A percentile compares a stretch with the other conserved stretches of the same genome.
phyloP scores from a whole-genome alignment of 2,888 invertebrate genomes.

The Polydrusus cervinus region DNA sequence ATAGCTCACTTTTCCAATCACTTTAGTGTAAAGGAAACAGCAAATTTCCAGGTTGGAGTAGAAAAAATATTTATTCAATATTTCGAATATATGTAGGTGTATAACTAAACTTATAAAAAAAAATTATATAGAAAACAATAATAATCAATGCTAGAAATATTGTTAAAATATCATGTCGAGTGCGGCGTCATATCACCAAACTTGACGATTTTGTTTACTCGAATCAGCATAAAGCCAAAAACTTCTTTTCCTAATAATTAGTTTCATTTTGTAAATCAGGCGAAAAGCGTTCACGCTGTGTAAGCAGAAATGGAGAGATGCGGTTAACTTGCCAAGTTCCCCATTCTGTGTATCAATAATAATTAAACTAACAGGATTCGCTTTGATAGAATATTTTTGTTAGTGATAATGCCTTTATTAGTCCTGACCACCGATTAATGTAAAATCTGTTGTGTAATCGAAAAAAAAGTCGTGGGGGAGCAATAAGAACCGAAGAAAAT shows the following conservation, averaged over 20 bases:
- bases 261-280: slow-evolving; percentile 12
- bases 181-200: slow-evolving; percentile 13
- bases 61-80: too few species aligned
- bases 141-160: not conserved
- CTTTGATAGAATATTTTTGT: too few species aligned
- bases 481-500: too few species aligned
- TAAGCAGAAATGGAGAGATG: slow-evolving; percentile 23
- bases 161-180: not conserved
- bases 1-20: too few species aligned
- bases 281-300: slow-evolving; percentile 14
- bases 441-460: too few species aligned
- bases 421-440: too few species aligned
- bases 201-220: slow-evolving; percentile 22
- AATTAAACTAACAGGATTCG: slow-evolving; percentile 22
- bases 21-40: too few species aligned
- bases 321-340: slow-evolving; percentile 36
- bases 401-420: too few species aligned
- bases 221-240: slow-evolving; percentile 20
- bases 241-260: slow-evolving; percentile 8
- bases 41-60: too few species aligned
- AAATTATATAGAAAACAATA: not conserved
- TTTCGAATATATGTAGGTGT: too few species aligned
- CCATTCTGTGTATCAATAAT: slow-evolving; percentile 40
- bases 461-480: too few species aligned
- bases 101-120: too few species aligned